Conservation (phyloP, 2,888 invertebrate species). For the Euclidia mi region DNA sequence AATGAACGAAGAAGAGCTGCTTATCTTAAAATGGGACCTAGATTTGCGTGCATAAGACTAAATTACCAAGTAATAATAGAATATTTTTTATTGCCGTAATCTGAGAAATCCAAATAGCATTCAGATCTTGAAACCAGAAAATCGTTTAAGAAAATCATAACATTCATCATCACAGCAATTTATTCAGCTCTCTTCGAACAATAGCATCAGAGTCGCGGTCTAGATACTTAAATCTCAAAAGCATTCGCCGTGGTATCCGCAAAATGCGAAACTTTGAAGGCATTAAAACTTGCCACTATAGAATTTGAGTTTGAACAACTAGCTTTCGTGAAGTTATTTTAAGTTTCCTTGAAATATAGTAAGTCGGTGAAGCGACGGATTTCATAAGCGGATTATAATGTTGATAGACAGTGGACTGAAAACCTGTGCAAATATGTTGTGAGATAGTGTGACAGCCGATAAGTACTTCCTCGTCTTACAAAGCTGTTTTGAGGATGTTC, state of each 20-base stretch:
- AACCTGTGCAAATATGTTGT: conserved; percentile 19
- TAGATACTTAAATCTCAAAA: conserved; percentile 66
- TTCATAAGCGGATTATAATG: conserved; percentile 48
- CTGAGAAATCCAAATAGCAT: too few species aligned
- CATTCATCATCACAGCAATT: conserved; percentile 46
- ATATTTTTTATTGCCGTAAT: too few species aligned
- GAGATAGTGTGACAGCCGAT: background rate
- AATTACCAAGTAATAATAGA: too few species aligned
- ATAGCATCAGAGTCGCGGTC: conserved; percentile 50
- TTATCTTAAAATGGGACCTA: too few species aligned
- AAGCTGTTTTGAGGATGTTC: background rate
- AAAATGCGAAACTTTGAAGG: conserved; percentile 62
- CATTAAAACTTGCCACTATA: conserved; percentile 77
- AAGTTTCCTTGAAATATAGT: conserved; percentile 49
- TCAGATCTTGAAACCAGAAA: background rate
- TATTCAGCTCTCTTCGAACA: conserved; percentile 56
- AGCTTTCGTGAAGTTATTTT: conserved; percentile 61
- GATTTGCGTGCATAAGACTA: too few species aligned
- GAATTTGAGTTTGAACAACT: conserved; percentile 68
- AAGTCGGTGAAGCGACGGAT: conserved; percentile 38
- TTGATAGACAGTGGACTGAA: conserved; percentile 26
- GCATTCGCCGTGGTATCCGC: conserved; percentile 48
- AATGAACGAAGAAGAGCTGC: too few species aligned
- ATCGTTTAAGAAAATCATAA: conserved; percentile 33
- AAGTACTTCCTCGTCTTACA: background rate